These are phyloP conservation scores for Notothenia coriiceps DNA, from an alignment of 2,113 vertebrate genomes.

Conservation along the genomic window DNA sequence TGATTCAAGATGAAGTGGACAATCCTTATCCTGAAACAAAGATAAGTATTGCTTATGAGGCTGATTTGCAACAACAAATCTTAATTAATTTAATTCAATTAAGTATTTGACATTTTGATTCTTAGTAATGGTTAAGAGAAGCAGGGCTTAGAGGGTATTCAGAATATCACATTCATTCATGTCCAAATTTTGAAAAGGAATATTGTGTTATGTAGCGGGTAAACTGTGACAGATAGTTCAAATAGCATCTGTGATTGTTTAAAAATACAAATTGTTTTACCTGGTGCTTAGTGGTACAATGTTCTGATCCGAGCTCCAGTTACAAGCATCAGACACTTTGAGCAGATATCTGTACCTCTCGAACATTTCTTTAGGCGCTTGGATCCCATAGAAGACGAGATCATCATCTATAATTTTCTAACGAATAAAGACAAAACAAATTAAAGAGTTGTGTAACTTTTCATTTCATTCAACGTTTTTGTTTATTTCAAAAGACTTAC, in stretches of 20 bases:
- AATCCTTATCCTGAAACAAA: conserved; percentile 89
- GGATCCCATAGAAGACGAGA: conserved; percentile 89
- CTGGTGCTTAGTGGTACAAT: conserved; percentile 80
- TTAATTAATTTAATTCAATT: background rate
- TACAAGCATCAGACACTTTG: conserved; percentile 77
- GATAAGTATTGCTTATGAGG: background rate
- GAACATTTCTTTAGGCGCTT: conserved; percentile 83
- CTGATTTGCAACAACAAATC: background rate
- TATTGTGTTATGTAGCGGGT: background rate
- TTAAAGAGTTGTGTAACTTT: background rate
- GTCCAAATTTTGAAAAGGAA: too few species aligned
- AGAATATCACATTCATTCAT: background rate
- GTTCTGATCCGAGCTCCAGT: conserved; percentile 76
- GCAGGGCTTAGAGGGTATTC: too few species aligned
- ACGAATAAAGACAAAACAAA: background rate
- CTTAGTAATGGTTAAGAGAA: background rate
- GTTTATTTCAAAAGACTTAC: conserved; percentile 74
- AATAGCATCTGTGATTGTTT: conserved; percentile 7
- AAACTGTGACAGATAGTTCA: conserved; percentile 4
- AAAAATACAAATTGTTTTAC: conserved; percentile 70
- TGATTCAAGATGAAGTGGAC: conserved; percentile 88
- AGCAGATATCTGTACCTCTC: conserved; percentile 86
- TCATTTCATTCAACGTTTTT: background rate
- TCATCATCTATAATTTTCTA: conserved; percentile 84
- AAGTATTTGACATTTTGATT: background rate